A percentile compares a stretch with the other conserved stretches of the same genome.
These are phyloP conservation scores for Leptoclinus maculatus DNA, from an alignment of 2,797 vertebrate genomes.

Conservation along the genomic window DNA sequence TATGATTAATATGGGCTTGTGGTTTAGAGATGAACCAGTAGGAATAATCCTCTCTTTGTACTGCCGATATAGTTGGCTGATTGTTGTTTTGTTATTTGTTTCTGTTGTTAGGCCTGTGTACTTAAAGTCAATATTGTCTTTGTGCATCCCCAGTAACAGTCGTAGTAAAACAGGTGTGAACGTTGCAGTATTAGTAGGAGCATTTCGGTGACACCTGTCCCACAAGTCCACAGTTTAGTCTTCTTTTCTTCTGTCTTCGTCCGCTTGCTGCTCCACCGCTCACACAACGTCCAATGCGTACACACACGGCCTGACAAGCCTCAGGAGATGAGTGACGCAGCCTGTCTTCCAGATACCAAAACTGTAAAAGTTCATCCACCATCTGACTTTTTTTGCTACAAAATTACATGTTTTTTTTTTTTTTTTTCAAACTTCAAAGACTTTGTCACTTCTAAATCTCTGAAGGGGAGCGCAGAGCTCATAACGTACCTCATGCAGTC, in stretches of 20 bases:
- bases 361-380: slow-evolving; percentile 52
- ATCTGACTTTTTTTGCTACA: slow-evolving; percentile 13
- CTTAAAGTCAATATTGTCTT: not conserved
- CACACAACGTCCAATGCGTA: slow-evolving; percentile 18
- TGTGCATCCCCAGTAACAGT: not conserved
- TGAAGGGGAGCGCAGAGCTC: slow-evolving; percentile 36
- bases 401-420: slow-evolving; percentile 13
- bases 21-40: not conserved
- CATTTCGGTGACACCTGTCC: slow-evolving; percentile 1
- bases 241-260: not conserved
- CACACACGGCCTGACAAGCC: slow-evolving; percentile 19
- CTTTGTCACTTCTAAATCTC: slow-evolving; percentile 52
- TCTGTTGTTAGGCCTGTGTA: not conserved
- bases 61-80: not conserved
- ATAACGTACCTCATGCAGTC: slow-evolving; percentile 44
- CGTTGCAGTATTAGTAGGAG: not conserved
- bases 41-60: not conserved
- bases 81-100: not conserved
- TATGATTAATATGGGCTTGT: not conserved
- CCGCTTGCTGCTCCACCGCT: not conserved
- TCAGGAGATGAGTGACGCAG: slow-evolving; percentile 39
- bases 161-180: not conserved
- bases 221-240: not conserved
- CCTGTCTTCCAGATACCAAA: slow-evolving; percentile 43
- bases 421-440: slow-evolving; percentile 51